Evolutionary conservation across 2,888 invertebrate genomes (phyloP), one percentile per base, ranked within the genome.

Genomic region (Hesperia comma): DNA sequence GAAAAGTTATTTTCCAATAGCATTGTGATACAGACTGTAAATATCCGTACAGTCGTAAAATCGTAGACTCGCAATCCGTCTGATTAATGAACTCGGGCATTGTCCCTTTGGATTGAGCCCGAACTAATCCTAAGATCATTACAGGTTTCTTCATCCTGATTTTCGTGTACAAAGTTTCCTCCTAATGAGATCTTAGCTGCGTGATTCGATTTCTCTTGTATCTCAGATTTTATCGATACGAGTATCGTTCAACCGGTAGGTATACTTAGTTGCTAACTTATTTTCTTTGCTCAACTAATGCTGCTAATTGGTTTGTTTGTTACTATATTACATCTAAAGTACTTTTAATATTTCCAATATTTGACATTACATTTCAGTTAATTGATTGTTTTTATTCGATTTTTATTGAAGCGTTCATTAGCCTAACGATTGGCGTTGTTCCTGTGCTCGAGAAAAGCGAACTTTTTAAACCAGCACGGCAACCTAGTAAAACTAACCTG

Each of bases 101-200:
- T 60, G 40, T 51, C 68, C 67, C 49, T 60, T 63, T 57, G 40
- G 40, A 57, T 67, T 37, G 32, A 63, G 57, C 55, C 53, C 64
- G 69, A 67, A 68, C 71, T 73, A 72, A 76, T 73, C 74, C 71
- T 54, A 63, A 72, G 71, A 75, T 76, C 74, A 75, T 71, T 71
- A 70, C 66, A 61, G 69, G 72, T 74, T 71, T 70, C 69, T 69
- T 70, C 68, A 68, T 69, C 67, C 53, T 70, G 69, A 37, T 37
- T 54, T 55, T 60, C 68, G 56, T 17, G 49, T 51, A 56, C 62
- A 57, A 70, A 60, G 62, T 67, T 67, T 69, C 61, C 67, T 41
- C 41, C 53, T 68, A 64, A 64, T 64, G 54, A 61, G 54, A 67
- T 67, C 49, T 61, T 67, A 67, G 55, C 61, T 17, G 55, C 37